Base-by-base conservation (phyloP, 1,140 invertebrate genomes). In the Macrobrachium nipponense region DNA sequence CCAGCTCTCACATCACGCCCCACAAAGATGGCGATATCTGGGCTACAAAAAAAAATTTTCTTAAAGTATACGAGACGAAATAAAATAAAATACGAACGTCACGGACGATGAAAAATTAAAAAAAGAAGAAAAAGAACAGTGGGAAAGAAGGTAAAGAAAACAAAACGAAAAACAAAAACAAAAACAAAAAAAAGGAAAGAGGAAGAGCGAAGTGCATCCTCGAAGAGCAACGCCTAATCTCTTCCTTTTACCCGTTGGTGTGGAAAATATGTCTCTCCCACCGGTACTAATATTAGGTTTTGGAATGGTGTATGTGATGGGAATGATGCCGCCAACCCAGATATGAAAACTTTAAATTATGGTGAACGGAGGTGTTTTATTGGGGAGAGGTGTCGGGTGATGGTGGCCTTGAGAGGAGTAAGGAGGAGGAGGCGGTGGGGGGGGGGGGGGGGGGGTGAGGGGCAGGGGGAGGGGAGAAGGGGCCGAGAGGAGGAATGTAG, bases 271-370 rank as follows among this genome's bases (percentile, higher is more conserved):
- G 68, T 73, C 58, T 60, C 80, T 58, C 51, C 68, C 80, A 20
- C 80, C 68, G 80, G 23, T 82, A 82, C 80, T 82, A 70, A 82
- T 82, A 82, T 82, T 60, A 73, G 66, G 66, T 82, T 73, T 59
- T 15, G 80, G 80, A 73, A 82, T 82, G 80, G 80, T 82, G 18
- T 82, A 82, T 82, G 80, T 82, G 80, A 73, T 82, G 80, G 80
- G 68, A 73, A 73, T 82, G 80, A 82, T 82, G 80, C 68, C 10
- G 59, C 61, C 36, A 44, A 66, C 64, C 20, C 15, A 82, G 80
- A 82, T 82, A 82, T 73, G 80, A 82, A 82, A 82, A 82, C 80
- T 82, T 82, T 82, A 73, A 82, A 82, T 82, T 82, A 82, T 82
- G 80, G 80, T 27, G 68, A 70, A 20, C 68, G 43, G 58, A 72